Evolutionary conservation across 2,797 vertebrate species (phyloP), one percentile per base, ranked within the genome.

Genomic region (Labeo calbasu): DNA sequence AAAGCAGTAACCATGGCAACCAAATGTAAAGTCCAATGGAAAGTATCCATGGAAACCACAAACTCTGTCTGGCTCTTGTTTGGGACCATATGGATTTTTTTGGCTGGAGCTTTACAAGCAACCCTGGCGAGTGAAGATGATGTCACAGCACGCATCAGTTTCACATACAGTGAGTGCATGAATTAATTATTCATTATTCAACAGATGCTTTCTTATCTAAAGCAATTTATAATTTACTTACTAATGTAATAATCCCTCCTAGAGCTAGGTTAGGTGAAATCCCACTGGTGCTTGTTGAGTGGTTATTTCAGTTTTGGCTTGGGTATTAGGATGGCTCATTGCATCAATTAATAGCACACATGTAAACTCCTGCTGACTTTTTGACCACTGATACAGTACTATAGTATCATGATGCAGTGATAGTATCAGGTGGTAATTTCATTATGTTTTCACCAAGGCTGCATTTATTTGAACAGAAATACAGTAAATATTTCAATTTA

Each of bases 41-140:
- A 84, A 65, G 68, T 40, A 55, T 72, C 76, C 76, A 63, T 72
- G 76, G 83, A 65, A 84, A 79, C 68, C 15, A 65, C 43, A 43
- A 71, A 70, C 43, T 61, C 69, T 76, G 61, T 55, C 55, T 85
- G 86, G 69, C 88, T 82, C 84, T 61, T 73, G 17, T 72, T 51
- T 80, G 57, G 40, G 82, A 88, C 86, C 81, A 87, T 87, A 83
- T 84, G 83, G 77, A 79, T 79, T 72, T 32, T 76, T 81, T 76
- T 63, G 77, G 61, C 79, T 50, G 79, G 79, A 68, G 36, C 77
- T 68, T 66, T 85, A 57, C 59, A 81, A 70, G 66, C 23, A 65
- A 63, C 71, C 2, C 3, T 40, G 48, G 73, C 66, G 12, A 77
- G 50, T 68, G 82, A 87, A 71, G 83, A 87, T 77, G 86, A 84